Evolutionary conservation across 2,888 invertebrate species (phyloP), one percentile per base, ranked within the genome.

Genomic region (Drosophila putrida): DNA sequence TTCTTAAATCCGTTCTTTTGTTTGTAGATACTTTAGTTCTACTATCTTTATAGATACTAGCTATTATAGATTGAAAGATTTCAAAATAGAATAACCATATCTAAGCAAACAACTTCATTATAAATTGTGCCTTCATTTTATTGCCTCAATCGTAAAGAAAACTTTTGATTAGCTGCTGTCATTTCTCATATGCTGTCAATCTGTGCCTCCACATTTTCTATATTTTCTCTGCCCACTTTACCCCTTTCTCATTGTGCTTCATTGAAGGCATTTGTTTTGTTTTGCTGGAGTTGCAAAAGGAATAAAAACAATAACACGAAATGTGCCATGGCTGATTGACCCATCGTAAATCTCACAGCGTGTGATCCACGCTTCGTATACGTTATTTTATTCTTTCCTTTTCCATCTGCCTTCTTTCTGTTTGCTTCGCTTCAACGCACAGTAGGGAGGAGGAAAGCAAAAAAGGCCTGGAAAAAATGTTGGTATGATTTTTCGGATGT

Each of bases 321-420:
- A 75, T 70, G 78, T 69, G 64, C 59, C 74, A 69, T 74, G 75
- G 74, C 63, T 76, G 78, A 76, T 80, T 83, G 88, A 83, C 83
- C 84, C 83, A 68, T 83, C 83, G 83, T 83, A 88, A 83, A 83
- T 83, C 86, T 86, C 75, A 55, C 86, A 73, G 75, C 75, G 61
- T 72, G 70, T 50, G 72, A 55, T 44, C 33, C 62, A 81, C 55
- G 74, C 58, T 70, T 66, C 71, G 80, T 82, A 84, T 82, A 66
- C 66, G 62, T 84, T 53, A 57, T 49, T 36, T 47, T 51, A n/a
- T 49, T 4, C 1, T n/a, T 44, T 44, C 11, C 10, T 20, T 10
- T 25, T 38, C 3, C 27, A 9, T 49, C 11, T 13, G 33, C n/a
- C 11, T 43, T 27, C 33, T 63, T 44, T 38, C 43, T 36, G 35